Conservation (phyloP, 2,888 invertebrate genomes). For the Micoletzkya japonica region DNA sequence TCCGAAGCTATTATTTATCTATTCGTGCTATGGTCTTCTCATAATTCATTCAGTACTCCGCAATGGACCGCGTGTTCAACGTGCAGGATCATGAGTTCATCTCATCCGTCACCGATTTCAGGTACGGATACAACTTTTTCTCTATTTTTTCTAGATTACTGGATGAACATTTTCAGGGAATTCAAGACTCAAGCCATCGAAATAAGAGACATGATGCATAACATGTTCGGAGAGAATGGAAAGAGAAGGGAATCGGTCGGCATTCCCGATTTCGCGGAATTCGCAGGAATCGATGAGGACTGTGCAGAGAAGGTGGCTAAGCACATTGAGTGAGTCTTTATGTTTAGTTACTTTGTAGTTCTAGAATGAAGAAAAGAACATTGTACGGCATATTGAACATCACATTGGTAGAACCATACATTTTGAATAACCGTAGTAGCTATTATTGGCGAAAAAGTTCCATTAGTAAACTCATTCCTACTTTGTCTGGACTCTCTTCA, state of each 20-base stretch:
- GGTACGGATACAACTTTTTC: constrained; percentile 8
- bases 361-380: too few species aligned
- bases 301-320: background rate
- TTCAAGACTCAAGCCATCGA: background rate
- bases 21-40: too few species aligned
- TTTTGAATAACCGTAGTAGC: too few species aligned
- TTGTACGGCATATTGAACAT: too few species aligned
- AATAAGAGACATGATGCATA: background rate
- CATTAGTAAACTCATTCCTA: too few species aligned
- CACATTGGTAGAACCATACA: too few species aligned
- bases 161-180: background rate
- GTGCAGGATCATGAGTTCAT: constrained; percentile 44
- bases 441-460: too few species aligned
- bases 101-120: constrained; percentile 38
- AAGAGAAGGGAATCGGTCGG: background rate
- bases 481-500: background rate
- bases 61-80: constrained; percentile 44
- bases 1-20: too few species aligned
- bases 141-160: too few species aligned
- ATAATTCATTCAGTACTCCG: too few species aligned
- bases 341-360: background rate
- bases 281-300: background rate
- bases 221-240: background rate
- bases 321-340: background rate
- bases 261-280: constrained; percentile 2